Base-by-base conservation (phyloP, 92 coral and sea anemone genomes). In the Hydrozoanthus gracilis region DNA sequence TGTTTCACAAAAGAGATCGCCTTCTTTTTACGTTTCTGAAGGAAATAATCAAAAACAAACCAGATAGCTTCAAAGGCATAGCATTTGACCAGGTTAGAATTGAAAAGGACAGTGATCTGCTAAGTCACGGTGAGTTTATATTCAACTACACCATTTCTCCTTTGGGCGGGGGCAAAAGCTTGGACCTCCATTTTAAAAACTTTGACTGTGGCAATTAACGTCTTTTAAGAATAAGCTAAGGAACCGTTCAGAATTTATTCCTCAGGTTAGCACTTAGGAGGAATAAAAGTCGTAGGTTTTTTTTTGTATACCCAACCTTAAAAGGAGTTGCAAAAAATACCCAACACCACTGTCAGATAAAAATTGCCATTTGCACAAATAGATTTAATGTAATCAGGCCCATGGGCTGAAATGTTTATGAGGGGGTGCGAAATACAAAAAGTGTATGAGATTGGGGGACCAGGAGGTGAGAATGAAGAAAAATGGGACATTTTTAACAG, bases 61-160 rank as follows among this genome's bases (percentile, higher is more conserved):
- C 82, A 3, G 11, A 27, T 51, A 50, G 55, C 50, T 76, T 17
- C 45, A 54, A 76, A 39, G 82, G 82, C 2, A 76, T 76, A 7
- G 82, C 82, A 18, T 20, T 76, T 27, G 49, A 76, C 20, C 82
- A 27, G 62, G 67, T 76, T 54, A 27, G 46, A 76, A 58, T 76
- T 27, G 15, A 68, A 17, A 49, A 54, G 55, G 82, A 76, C 18
- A 14, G 1, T 0, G 20, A 76, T 3, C 49, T 76, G 8, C 82
- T 76, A 4, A 45, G 20, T 4, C 39, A 76, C 39, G 66, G 82
- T 76, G 55, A 20, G 77, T 58, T 14, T 9, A 39, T 27, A 27
- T 27, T 27, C 39, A 27, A 27, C 39, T 27, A 27, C 39, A 2
- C 39, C 2, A 2, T 27, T 27, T 27, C 39, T 27, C 39, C 39